phyloP scores from a whole-genome alignment of 2,113 vertebrate species.

The Phaethon lepturus region DNA sequence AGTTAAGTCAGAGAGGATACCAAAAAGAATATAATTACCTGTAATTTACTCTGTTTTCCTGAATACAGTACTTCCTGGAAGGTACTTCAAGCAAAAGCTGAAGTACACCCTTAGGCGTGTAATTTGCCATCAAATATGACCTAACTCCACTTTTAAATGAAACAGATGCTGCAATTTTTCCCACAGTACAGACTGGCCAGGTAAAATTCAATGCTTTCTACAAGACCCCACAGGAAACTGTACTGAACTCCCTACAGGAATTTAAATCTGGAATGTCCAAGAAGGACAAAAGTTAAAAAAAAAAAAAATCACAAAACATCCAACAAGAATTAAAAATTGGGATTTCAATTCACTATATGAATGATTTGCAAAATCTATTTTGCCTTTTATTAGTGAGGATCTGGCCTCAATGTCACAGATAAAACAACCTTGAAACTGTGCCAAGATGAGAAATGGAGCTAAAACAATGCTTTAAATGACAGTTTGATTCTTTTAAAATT shows the following conservation, averaged over 20 bases:
- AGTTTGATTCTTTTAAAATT: background rate
- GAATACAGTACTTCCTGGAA: background rate
- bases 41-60: background rate
- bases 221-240: background rate
- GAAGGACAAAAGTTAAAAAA: background rate
- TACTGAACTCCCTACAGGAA: background rate
- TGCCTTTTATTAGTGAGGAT: background rate
- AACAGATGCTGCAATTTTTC: background rate
- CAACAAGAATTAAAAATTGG: background rate
- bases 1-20: background rate
- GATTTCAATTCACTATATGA: background rate
- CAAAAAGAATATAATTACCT: background rate
- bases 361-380: background rate
- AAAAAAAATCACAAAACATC: background rate
- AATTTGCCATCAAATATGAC: background rate
- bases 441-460: background rate
- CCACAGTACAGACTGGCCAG: background rate
- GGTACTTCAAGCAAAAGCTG: background rate
- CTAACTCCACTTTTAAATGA: background rate
- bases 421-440: background rate
- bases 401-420: background rate
- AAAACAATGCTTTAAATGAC: background rate
- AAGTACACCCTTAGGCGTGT: background rate
- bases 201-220: background rate
- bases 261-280: background rate